Evolutionary conservation across 2,888 invertebrate species (phyloP), one percentile per base, ranked within the genome.

Genomic region (Eristalis pertinax): DNA sequence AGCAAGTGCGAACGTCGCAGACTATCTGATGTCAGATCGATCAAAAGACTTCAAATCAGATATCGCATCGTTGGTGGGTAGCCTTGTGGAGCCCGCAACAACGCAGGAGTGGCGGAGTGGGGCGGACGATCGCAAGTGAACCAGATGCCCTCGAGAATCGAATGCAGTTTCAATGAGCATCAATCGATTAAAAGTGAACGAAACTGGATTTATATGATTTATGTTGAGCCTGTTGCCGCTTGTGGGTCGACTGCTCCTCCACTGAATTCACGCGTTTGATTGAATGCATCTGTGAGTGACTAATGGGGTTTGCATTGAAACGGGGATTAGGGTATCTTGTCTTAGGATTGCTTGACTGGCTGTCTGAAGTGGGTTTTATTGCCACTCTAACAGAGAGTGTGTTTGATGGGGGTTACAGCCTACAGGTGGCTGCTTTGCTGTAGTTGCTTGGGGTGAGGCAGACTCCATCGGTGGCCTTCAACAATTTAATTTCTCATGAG

Each of bases 161-260:
- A 50, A 50, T 50, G 50, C 50, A 50, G 19, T 19, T 50, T 75
- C 50, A 50, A 8, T 50, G 50, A 50, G 50, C 50, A 50, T 50
- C 50, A 50, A 50, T 50, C 50, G 65, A 60, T 78, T 78, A 78
- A 72, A 13, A 56, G 41, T 50, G 35, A 67, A 76, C 67, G 19
- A 76, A 76, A 76, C 75, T 76, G 75, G 67, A 76, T 76, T 67
- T 56, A 19, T 56, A 26, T 64, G 35, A 35, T 41, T 38, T 58
- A 35, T 76, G n/a, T 76, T 43, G 35, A 50, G 50, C n/a, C 50
- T 50, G 19, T 29, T 29, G 41, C 19, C 5, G 50, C 19, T 8
- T 50, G 50, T 50, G 50, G 50, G 50, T 19, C 50, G 50, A 50
- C 50, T 50, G 50, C 19, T 50, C 19, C 50, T 50, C 50, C 50